Evolutionary conservation across 2,888 invertebrate species (phyloP).

Genomic region (Nysson spinosus): DNA sequence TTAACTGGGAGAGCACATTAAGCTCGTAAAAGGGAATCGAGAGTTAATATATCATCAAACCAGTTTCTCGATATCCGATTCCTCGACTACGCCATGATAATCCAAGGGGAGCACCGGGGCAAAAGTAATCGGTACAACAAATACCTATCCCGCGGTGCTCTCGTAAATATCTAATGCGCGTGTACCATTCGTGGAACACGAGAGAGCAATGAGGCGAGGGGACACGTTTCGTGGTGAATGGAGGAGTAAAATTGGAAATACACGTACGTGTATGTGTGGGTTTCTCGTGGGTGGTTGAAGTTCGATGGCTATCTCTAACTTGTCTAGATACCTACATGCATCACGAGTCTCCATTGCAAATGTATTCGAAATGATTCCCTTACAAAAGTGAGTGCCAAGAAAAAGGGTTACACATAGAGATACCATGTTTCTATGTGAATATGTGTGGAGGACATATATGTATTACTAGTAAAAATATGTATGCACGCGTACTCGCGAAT

Average conservation of each 20-base stretch:
- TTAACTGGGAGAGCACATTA: too few relatives aligned
- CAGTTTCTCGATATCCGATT: not conserved
- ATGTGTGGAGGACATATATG: not conserved
- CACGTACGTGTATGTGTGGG: constrained; percentile 5
- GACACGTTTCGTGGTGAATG: not conserved
- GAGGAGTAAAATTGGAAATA: not conserved
- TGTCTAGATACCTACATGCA: constrained; percentile 22
- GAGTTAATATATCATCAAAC: not conserved
- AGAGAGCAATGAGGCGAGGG: too few relatives aligned
- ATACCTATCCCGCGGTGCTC: too few relatives aligned
- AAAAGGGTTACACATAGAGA: constrained; percentile 7
- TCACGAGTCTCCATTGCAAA: constrained; percentile 5
- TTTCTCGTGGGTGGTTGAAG: constrained; percentile 24
- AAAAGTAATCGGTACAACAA: not conserved
- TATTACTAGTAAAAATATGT: not conserved
- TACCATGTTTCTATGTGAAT: not conserved
- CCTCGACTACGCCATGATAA: not conserved
- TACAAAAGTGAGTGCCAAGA: constrained; percentile 15
- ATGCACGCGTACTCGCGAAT: constrained; percentile 26
- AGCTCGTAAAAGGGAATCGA: too few relatives aligned
- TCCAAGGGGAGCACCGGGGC: not conserved
- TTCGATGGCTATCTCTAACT: constrained; percentile 20
- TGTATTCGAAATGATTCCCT: constrained; percentile 30
- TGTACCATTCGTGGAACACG: too few relatives aligned
- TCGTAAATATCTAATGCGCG: too few relatives aligned